Percentiles rank a stretch among this genome's conserved stretches.
Conservation (phyloP, 2,888 invertebrate genomes). For the Nebria brevicollis region DNA sequence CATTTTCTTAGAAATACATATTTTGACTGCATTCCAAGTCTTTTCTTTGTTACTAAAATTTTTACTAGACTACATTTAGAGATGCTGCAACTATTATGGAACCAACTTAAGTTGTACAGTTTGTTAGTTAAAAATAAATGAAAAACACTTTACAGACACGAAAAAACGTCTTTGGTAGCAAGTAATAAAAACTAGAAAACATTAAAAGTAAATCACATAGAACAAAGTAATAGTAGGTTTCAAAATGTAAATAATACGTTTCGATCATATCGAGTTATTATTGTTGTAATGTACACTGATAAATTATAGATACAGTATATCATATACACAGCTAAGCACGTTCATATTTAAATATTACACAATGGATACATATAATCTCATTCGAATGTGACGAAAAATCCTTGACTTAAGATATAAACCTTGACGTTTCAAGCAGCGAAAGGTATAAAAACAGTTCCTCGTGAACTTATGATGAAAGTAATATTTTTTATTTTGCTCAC, state of each 20-base stretch:
- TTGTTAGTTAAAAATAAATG: too few relatives aligned
- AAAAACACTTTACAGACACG: too few relatives aligned
- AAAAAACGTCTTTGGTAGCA: neutral
- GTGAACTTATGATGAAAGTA: neutral
- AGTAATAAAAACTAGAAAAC: neutral
- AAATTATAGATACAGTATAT: neutral
- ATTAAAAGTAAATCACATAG: neutral
- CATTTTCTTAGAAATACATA: too few relatives aligned
- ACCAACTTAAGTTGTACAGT: too few relatives aligned
- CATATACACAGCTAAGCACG: neutral
- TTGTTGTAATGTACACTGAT: slow-evolving; percentile 1
- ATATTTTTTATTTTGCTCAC: neutral
- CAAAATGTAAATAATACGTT: neutral
- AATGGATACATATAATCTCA: slow-evolving; percentile 1
- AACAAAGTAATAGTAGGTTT: neutral
- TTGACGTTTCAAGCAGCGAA: neutral
- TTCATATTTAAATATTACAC: neutral
- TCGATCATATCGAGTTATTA: neutral
- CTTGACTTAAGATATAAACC: neutral
- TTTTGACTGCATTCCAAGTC: neutral
- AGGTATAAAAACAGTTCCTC: slow-evolving; percentile 1
- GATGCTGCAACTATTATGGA: too few relatives aligned
- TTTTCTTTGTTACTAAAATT: neutral
- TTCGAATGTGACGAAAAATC: neutral
- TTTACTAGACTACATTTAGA: too few relatives aligned